Evolutionary conservation across 2,113 vertebrate genomes (phyloP).

Genomic region (Malurus cyaneus): DNA sequence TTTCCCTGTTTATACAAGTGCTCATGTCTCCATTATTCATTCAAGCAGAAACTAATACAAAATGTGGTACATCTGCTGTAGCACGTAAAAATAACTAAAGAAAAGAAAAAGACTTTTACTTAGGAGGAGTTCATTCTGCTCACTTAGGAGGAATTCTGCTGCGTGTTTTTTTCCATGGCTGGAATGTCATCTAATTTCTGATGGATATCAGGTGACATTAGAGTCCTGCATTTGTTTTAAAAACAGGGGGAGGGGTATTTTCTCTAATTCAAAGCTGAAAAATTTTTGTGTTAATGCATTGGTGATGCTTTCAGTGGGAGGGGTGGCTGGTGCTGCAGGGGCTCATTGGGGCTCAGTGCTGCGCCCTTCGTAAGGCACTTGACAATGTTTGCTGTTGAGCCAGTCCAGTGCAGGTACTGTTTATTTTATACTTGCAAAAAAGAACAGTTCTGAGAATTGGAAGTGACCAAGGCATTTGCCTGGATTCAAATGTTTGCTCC

Average conservation of each 20-base stretch:
- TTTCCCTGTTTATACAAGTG: constrained; percentile 60
- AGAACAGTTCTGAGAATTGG: background rate
- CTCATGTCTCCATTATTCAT: constrained; percentile 52
- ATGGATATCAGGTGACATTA: background rate
- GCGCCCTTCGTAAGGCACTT: background rate
- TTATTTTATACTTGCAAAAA: background rate
- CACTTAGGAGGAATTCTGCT: background rate
- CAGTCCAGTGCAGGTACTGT: background rate
- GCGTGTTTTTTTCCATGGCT: background rate
- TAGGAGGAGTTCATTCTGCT: background rate
- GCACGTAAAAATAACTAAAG: background rate
- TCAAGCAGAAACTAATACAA: constrained; percentile 45
- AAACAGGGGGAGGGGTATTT: background rate
- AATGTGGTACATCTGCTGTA: constrained; percentile 33
- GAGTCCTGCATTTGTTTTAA: background rate
- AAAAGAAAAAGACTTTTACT: background rate
- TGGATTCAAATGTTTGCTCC: background rate
- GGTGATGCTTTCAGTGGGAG: background rate
- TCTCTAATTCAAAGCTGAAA: background rate
- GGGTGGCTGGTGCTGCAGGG: background rate
- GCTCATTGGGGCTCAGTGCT: background rate
- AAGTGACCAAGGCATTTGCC: background rate
- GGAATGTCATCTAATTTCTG: constrained; percentile 27
- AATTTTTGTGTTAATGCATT: background rate
- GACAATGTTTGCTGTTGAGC: background rate